phyloP scores from a whole-genome alignment of 2,113 vertebrate genomes.

The Peromyscus californicus region DNA sequence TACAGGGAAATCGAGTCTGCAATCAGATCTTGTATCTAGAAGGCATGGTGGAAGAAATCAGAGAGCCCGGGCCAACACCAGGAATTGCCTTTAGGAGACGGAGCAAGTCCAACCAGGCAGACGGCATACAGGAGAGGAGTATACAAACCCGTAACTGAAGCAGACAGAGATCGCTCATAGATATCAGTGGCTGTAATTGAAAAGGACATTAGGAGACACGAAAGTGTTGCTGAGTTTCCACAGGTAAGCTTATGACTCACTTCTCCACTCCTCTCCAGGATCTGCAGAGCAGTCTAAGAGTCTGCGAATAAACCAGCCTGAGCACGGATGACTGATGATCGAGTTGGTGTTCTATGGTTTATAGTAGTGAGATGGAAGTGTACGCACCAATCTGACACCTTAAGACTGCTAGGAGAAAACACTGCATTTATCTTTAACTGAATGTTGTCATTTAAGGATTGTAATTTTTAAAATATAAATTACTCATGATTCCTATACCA shows the following conservation, averaged over 20 bases:
- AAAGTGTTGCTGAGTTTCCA: neutral
- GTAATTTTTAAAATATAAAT: slow-evolving; percentile 3
- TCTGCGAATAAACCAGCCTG: neutral
- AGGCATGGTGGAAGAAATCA: neutral
- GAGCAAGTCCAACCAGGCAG: neutral
- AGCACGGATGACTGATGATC: neutral
- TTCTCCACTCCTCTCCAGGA: neutral
- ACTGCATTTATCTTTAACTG: neutral
- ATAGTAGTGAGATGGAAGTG: neutral
- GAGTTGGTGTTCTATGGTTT: neutral
- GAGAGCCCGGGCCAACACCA: neutral
- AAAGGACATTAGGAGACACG: neutral
- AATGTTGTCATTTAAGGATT: neutral
- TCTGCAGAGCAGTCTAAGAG: neutral
- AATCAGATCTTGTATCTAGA: neutral
- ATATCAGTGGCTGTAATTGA: neutral
- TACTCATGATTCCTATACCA: neutral
- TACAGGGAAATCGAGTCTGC: neutral
- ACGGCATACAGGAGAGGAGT: neutral
- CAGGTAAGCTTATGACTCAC: neutral
- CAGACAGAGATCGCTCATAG: neutral
- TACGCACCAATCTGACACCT: neutral
- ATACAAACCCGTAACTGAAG: neutral
- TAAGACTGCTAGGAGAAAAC: neutral
- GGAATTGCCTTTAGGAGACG: neutral